Percentiles rank a stretch among this genome's conserved stretches.
Conservation (phyloP, 2,113 vertebrate genomes). For the Hyperopisus bebe region DNA sequence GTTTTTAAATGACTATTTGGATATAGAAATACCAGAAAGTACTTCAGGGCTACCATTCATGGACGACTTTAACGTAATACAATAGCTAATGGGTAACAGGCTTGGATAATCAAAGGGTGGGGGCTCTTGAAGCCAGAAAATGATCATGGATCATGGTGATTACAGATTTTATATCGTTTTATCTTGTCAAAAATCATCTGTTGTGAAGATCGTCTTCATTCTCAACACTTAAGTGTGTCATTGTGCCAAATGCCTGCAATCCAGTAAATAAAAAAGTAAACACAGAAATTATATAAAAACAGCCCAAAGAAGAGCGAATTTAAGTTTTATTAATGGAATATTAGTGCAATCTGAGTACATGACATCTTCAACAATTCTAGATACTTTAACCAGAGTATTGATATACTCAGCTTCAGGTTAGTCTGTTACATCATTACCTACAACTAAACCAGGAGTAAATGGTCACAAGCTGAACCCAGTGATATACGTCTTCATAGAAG, state of each 20-base stretch:
- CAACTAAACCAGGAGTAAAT: neutral
- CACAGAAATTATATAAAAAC: neutral
- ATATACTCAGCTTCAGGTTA: neutral
- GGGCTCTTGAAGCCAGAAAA: neutral
- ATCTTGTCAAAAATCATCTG: neutral
- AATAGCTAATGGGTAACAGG: neutral
- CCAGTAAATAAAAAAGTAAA: neutral
- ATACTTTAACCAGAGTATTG: neutral
- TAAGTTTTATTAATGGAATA: slow-evolving; percentile 12
- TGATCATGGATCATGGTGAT: neutral
- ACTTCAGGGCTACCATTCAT: neutral
- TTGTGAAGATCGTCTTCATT: neutral
- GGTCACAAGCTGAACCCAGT: neutral
- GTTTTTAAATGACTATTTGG: neutral
- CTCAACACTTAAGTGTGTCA: neutral
- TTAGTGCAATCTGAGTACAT: slow-evolving; percentile 23
- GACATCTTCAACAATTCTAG: neutral
- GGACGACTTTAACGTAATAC: neutral
- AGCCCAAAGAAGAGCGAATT: neutral
- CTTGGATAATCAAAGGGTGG: neutral
- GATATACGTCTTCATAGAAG: neutral
- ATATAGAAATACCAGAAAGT: neutral
- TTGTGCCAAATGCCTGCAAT: neutral
- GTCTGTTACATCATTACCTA: neutral
- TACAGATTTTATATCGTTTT: neutral